Percentiles rank a stretch among this genome's conserved stretches.
Conservation (phyloP, 2,797 vertebrate genomes). For the Coreius guichenoti region DNA sequence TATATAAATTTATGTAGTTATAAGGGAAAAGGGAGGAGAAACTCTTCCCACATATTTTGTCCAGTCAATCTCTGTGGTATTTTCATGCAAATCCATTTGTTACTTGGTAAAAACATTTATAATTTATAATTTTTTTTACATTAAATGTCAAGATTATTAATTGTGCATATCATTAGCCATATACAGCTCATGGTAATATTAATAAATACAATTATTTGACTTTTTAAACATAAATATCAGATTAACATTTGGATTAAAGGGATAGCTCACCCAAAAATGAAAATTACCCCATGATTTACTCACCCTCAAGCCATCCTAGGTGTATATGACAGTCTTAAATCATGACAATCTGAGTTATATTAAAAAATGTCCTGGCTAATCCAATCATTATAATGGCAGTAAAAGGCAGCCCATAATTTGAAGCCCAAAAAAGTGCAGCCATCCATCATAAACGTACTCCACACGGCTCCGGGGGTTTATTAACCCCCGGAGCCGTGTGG, state of each 20-base stretch:
- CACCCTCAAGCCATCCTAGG: too few species aligned
- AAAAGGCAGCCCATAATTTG: too few species aligned
- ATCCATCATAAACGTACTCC: too few species aligned
- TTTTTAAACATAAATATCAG: neutral
- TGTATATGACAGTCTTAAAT: too few species aligned
- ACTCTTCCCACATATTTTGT: neutral
- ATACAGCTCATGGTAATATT: neutral
- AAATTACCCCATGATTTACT: too few species aligned
- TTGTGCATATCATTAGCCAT: neutral
- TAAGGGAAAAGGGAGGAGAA: neutral
- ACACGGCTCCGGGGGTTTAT: too few species aligned
- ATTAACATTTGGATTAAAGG: neutral
- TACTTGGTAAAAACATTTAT: neutral
- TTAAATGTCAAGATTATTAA: neutral
- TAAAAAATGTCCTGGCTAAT: too few species aligned
- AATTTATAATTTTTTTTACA: neutral
- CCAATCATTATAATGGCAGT: too few species aligned
- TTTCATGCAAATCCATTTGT: constrained; percentile 5
- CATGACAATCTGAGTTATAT: too few species aligned
- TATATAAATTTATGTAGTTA: neutral
- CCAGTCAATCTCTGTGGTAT: constrained; percentile 13
- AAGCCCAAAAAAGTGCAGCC: too few species aligned
- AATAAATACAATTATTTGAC: neutral
- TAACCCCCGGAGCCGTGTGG: too few species aligned
- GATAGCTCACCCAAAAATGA: too few species aligned